A percentile compares a stretch with the other conserved stretches of the same genome.
Conservation (phyloP, 1,140 invertebrate genomes). For the Antheraea pernyi region DNA sequence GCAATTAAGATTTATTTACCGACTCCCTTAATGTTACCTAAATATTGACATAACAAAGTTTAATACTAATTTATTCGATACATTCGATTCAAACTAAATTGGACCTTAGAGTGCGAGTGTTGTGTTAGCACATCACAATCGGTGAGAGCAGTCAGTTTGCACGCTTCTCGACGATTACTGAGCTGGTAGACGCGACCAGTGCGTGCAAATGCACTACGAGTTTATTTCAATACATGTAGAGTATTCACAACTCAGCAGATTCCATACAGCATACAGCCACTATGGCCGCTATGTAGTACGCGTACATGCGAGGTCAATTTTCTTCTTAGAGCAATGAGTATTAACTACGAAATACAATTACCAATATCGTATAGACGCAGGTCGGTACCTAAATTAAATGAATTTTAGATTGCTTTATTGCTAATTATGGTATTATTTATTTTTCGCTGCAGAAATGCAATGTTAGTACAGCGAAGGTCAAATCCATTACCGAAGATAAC, state of each 20-base stretch:
- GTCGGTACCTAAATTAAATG: too few species aligned
- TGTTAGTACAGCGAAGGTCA: constrained; percentile 24
- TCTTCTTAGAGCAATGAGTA: constrained; percentile 4
- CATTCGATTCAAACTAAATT: constrained; percentile 24
- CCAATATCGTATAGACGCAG: background rate
- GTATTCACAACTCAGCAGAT: constrained; percentile 67
- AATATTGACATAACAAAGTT: constrained; percentile 49
- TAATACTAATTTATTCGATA: constrained; percentile 21
- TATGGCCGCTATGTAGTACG: background rate
- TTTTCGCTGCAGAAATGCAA: constrained; percentile 20
- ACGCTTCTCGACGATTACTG: constrained; percentile 48
- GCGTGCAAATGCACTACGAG: constrained; percentile 54
- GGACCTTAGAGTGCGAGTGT: constrained; percentile 11
- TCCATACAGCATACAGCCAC: constrained; percentile 25
- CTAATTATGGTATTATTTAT: background rate
- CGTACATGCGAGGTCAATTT: constrained; percentile 27
- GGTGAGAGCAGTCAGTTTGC: constrained; percentile 47
- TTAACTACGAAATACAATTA: background rate
- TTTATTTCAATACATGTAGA: constrained; percentile 66
- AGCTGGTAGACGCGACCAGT: constrained; percentile 39
- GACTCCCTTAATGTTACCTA: constrained; percentile 33
- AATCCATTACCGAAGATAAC: constrained; percentile 19
- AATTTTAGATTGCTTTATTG: too few species aligned
- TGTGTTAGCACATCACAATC: constrained; percentile 34
- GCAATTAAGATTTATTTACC: constrained; percentile 33